Percentiles rank a stretch among this genome's conserved stretches.
Conservation (phyloP, 1,140 invertebrate species). For the Sipha flava region DNA sequence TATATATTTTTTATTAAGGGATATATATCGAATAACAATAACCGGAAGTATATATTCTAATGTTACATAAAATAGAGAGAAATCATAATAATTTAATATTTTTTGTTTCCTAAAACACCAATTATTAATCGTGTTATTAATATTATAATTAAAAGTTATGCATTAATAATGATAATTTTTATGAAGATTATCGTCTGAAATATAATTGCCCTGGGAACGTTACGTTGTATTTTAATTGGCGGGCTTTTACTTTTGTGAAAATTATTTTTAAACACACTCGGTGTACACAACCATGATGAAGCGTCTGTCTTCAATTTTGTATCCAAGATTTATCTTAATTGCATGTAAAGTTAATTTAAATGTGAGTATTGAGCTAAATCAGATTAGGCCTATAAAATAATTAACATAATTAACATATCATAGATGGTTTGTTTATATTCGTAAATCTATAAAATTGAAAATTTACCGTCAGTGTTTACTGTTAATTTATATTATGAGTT, state of each 20-base stretch:
- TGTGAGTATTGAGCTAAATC: not conserved
- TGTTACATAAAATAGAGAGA: not conserved
- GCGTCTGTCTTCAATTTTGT: not conserved
- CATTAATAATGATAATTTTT: not conserved
- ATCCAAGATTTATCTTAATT: not conserved
- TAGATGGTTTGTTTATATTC: too few species aligned
- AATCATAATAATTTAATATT: not conserved
- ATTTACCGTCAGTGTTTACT: too few species aligned
- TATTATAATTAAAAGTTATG: not conserved
- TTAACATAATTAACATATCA: too few species aligned
- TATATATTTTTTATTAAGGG: too few species aligned
- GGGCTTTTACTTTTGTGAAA: not conserved
- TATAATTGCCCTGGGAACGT: not conserved
- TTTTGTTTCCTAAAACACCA: not conserved
- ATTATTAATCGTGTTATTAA: not conserved
- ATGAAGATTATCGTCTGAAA: not conserved
- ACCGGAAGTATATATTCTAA: not conserved
- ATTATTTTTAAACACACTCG: not conserved
- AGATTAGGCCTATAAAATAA: not conserved
- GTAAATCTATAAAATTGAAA: too few species aligned
- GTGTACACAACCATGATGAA: not conserved
- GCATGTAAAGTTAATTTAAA: not conserved
- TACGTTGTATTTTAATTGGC: not conserved
- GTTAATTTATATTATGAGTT: too few species aligned
- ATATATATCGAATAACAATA: constrained; percentile 1